Conservation (phyloP, 2,888 invertebrate genomes). For the Parnassius smintheus region DNA sequence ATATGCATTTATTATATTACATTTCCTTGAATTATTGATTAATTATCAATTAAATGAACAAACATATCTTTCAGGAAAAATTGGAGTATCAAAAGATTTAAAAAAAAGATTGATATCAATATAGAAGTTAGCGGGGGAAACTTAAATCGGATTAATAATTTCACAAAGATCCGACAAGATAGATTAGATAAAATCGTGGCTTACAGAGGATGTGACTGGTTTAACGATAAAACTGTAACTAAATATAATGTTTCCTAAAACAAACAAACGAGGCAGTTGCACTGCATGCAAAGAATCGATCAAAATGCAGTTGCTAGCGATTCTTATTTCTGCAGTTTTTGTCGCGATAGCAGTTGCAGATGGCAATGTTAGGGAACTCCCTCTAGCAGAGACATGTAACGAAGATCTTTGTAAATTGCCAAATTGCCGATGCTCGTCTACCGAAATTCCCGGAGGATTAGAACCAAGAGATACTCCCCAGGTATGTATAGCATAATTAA, state of each 20-base stretch:
- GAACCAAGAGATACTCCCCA: slow-evolving; percentile 60
- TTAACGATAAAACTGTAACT: slow-evolving; percentile 18
- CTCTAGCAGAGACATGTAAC: slow-evolving; percentile 44
- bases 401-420: slow-evolving; percentile 60
- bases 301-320: slow-evolving; percentile 27
- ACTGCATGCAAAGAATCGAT: neutral
- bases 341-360: slow-evolving; percentile 25
- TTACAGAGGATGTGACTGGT: slow-evolving; percentile 13
- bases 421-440: slow-evolving; percentile 65
- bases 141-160: neutral
- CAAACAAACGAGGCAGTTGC: neutral
- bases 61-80: slow-evolving; percentile 1
- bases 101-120: neutral
- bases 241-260: slow-evolving; percentile 8
- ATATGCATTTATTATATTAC: too few species aligned
- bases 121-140: slow-evolving; percentile 1
- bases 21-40: too few species aligned
- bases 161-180: slow-evolving; percentile 10
- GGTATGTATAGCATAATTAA: slow-evolving; percentile 38
- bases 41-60: too few species aligned
- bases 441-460: slow-evolving; percentile 58
- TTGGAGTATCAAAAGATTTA: neutral
- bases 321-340: slow-evolving; percentile 22
- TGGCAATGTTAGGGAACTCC: slow-evolving; percentile 24
- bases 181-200: slow-evolving; percentile 9